A percentile compares a stretch with the other conserved stretches of the same genome.
phyloP scores from a whole-genome alignment of 2,113 vertebrate species.

The Proteles cristata region DNA sequence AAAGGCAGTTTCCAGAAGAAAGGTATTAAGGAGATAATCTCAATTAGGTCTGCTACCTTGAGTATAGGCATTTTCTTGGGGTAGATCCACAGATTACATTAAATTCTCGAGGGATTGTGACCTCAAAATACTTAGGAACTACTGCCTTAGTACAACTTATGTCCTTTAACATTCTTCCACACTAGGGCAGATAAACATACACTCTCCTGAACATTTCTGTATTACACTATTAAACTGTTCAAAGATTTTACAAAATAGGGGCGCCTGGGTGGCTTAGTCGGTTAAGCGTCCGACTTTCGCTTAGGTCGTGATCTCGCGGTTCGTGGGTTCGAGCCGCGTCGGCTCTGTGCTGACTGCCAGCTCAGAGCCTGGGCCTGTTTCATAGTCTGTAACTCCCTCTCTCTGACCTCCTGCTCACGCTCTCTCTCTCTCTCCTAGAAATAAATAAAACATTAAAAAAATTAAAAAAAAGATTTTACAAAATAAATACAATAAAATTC shows the following conservation, averaged over 20 bases:
- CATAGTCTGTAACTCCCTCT: too few relatives aligned
- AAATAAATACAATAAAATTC: constrained; percentile 48
- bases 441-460: too few relatives aligned
- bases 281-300: too few relatives aligned
- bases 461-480: constrained; percentile 18
- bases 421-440: too few relatives aligned
- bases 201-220: not conserved
- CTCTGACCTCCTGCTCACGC: too few relatives aligned
- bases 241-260: constrained; percentile 11
- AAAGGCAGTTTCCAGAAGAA: not conserved
- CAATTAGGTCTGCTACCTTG: not conserved
- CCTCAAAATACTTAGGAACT: constrained; percentile 45
- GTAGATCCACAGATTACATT: constrained; percentile 14
- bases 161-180: constrained; percentile 38
- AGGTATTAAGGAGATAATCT: constrained; percentile 18
- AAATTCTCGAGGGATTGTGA: constrained; percentile 31
- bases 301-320: too few relatives aligned
- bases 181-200: constrained; percentile 23
- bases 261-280: too few relatives aligned
- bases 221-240: constrained; percentile 43
- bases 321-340: too few relatives aligned
- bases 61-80: not conserved
- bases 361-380: too few relatives aligned
- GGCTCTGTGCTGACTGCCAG: too few relatives aligned
- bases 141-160: not conserved